A percentile compares a stretch with the other conserved stretches of the same genome.
Conservation (phyloP, 2,113 vertebrate species). For the Sorex fumeus region DNA sequence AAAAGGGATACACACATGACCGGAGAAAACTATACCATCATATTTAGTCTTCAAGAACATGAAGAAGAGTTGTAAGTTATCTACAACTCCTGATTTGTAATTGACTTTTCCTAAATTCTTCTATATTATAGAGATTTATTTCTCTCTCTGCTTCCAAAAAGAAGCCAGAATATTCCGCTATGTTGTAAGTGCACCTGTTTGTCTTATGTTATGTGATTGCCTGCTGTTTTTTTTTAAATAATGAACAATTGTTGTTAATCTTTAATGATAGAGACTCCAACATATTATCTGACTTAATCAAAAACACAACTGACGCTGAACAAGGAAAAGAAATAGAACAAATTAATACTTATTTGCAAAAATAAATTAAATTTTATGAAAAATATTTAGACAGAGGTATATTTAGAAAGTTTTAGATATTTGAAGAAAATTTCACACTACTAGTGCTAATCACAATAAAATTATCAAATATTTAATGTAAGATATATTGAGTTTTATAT, state of each 20-base stretch:
- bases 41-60: no score
- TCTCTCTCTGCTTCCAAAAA: neutral
- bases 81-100: no score
- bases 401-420: neutral
- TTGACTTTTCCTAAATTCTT: no score
- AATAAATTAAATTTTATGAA: neutral
- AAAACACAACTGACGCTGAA: neutral
- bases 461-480: no score
- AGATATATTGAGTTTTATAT: neutral
- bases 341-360: neutral
- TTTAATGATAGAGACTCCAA: neutral
- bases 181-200: neutral
- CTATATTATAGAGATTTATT: neutral
- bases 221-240: neutral
- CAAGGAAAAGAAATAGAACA: constrained; percentile 1
- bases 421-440: no score
- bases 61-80: no score
- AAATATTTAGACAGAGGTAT: neutral
- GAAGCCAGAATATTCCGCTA: neutral
- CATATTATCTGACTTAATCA: neutral
- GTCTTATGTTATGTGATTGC: neutral
- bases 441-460: no score
- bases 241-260: neutral
- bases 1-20: no score
- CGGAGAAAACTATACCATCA: no score